These are phyloP conservation scores for Diploscapter pachys DNA, from an alignment of 1,140 invertebrate species.

Conservation along the genomic window DNA sequence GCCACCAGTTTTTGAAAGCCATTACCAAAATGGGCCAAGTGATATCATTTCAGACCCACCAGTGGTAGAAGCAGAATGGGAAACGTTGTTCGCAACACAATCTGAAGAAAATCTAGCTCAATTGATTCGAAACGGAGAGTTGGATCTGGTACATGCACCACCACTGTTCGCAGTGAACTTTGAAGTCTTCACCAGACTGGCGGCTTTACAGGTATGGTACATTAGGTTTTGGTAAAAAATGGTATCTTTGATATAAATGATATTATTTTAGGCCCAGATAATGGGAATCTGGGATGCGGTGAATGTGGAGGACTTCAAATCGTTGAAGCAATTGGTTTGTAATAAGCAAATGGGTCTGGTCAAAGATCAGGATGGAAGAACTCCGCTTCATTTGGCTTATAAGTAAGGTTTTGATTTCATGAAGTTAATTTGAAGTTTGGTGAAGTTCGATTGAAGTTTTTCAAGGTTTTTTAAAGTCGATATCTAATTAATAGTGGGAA, in stretches of 20 bases:
- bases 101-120: neutral
- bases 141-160: constrained; percentile 43
- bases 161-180: constrained; percentile 45
- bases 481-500: neutral
- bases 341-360: constrained; percentile 82
- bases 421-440: constrained; percentile 45
- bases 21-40: neutral
- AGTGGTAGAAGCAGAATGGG: neutral
- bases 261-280: constrained; percentile 74
- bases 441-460: constrained; percentile 62
- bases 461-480: neutral
- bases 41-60: neutral
- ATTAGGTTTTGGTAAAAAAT: constrained; percentile 6
- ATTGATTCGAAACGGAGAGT: constrained; percentile 8
- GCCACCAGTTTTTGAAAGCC: neutral
- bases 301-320: constrained; percentile 74
- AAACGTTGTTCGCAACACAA: neutral
- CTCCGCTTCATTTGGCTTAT: constrained; percentile 81
- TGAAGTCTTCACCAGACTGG: constrained; percentile 14
- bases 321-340: constrained; percentile 79
- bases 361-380: constrained; percentile 68
- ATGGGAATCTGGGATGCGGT: constrained; percentile 78
- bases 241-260: constrained; percentile 4
- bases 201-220: constrained; percentile 4
- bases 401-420: constrained; percentile 64